A percentile compares a stretch with the other conserved stretches of the same genome.
Conservation (phyloP, 2,797 vertebrate species). For the Fratercula arctica region DNA sequence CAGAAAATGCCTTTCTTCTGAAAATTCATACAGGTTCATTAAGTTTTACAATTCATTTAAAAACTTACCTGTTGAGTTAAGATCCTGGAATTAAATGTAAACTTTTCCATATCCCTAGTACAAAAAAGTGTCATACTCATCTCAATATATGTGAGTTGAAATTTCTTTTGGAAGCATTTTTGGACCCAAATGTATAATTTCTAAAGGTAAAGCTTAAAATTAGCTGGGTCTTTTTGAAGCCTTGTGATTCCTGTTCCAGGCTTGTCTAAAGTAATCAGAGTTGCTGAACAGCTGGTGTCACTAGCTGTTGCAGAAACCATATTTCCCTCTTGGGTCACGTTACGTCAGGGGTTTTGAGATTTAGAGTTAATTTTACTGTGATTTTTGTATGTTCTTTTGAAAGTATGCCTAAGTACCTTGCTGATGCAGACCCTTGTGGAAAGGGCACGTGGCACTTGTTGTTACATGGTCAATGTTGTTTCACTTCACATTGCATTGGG, state of each 20-base stretch:
- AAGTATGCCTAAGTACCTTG: neutral
- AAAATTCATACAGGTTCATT: neutral
- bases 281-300: neutral
- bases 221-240: neutral
- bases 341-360: neutral
- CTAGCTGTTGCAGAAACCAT: neutral
- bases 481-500: neutral
- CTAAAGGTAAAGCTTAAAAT: neutral
- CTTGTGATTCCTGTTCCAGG: neutral
- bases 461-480: neutral
- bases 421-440: neutral
- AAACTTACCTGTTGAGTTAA: neutral
- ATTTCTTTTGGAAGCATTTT: neutral
- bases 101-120: neutral
- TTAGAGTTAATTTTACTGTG: neutral
- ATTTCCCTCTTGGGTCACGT: neutral
- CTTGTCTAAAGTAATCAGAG: neutral
- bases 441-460: neutral
- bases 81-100: neutral
- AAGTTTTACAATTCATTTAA: neutral
- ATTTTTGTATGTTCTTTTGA: neutral
- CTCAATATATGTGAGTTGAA: neutral
- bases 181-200: neutral
- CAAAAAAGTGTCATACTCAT: rapidly evolving
- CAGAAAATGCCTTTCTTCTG: neutral